Base-by-base conservation (phyloP, 2,797 vertebrate species). In the Poeciliopsis paucimaculata region DNA sequence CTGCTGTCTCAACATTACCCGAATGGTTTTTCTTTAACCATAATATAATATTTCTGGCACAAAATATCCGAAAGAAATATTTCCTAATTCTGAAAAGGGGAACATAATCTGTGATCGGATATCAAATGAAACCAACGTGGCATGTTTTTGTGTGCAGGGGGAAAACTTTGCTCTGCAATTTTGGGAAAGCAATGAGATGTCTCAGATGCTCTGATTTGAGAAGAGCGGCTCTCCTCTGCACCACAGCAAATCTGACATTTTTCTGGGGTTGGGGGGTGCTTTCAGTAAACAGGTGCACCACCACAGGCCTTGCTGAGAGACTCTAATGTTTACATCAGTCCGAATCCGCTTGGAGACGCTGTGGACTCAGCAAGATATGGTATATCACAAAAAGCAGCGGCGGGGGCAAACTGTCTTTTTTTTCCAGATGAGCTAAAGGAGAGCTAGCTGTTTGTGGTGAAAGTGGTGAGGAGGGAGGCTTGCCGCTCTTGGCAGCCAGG, bases 61-160 rank as follows among this genome's bases (percentile, higher is more conserved):
- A 73, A 82, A 90, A 81, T n/a, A 71, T 85, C 80, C 78, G 28
- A 90, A 89, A 89, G 84, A 88, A 87, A 93, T 92, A 92, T 94
- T 92, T 93, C 86, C 84, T 90, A 93, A 94, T 93, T 91, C 93
- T 89, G 87, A 93, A 84, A 82, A 72, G 87, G 91, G 91, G 88
- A 93, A 86, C 87, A 90, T 93, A 92, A 94, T 94, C 89, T 91
- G 92, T 91, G 90, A 94, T 94, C 91, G 88, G 88, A 94, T 94
- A 93, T 92, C 91, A 92, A 90, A 93, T 91, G 86, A 91, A 94
- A 90, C 90, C 89, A 87, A 86, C 84, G 77, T 87, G 87, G 89
- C 86, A 82, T 92, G 90, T 91, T 92, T 91, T 90, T 75, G 82
- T 88, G 91, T 84, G 89, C 85, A 89, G 88, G 90, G 83, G 83